Evolutionary conservation across 2,113 vertebrate species (phyloP).

Genomic region (Rhinolophus sinicus): DNA sequence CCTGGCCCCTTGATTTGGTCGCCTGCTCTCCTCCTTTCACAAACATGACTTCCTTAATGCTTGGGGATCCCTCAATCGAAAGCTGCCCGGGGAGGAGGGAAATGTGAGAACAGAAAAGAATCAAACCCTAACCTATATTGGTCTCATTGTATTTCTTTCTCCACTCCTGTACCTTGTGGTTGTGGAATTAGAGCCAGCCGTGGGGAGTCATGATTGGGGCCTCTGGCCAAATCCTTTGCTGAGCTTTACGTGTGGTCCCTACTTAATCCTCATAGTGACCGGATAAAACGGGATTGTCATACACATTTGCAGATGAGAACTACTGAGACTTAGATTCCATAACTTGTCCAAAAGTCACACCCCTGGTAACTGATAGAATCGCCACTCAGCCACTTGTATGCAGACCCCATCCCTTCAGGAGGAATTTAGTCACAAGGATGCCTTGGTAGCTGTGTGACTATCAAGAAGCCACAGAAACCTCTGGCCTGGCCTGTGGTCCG

Average conservation of each 20-base stretch:
- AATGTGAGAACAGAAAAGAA: not conserved
- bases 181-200: not conserved
- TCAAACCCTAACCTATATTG: not conserved
- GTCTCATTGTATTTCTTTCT: not conserved
- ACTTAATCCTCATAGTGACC: not conserved
- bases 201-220: rapidly evolving
- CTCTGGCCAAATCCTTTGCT: not conserved
- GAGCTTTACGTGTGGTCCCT: not conserved
- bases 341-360: not conserved
- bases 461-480: not conserved
- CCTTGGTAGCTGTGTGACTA: too few relatives aligned
- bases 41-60: not conserved
- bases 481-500: not conserved
- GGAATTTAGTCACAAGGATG: not conserved
- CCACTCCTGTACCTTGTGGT: not conserved
- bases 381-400: rapidly evolving
- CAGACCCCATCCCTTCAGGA: not conserved
- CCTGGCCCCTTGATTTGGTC: not conserved
- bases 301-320: not conserved
- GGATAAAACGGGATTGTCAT: not conserved
- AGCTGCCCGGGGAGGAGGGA: not conserved
- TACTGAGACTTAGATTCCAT: not conserved
- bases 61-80: not conserved
- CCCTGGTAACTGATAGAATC: not conserved
- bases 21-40: not conserved